Evolutionary conservation across 2,888 invertebrate genomes (phyloP).

Genomic region (Tipula lateralis): DNA sequence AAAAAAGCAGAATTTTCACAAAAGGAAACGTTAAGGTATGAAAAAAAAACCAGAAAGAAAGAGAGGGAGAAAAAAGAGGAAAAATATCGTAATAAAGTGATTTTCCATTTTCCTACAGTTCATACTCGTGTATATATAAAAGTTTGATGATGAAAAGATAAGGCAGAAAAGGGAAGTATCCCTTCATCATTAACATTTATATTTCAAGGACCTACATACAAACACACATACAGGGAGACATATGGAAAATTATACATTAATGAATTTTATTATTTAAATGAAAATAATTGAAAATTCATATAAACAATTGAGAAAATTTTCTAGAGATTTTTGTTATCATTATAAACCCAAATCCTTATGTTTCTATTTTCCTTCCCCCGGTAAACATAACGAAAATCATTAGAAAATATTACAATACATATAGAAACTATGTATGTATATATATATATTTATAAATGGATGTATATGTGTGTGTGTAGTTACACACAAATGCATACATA

Average conservation of each 20-base stretch:
- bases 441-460: too few relatives aligned
- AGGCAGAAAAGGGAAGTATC: background rate
- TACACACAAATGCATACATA: too few relatives aligned
- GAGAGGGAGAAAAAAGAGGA: background rate
- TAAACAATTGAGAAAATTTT: background rate
- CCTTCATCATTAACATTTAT: background rate
- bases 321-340: background rate
- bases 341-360: background rate
- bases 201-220: background rate
- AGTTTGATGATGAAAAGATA: background rate
- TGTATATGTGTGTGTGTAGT: background rate
- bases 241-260: background rate
- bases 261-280: background rate
- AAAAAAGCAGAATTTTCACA: background rate
- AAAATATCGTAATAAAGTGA: background rate
- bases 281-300: background rate
- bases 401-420: background rate
- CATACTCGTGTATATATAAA: background rate
- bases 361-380: background rate
- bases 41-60: background rate
- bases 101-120: background rate
- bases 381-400: background rate
- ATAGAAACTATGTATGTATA: background rate
- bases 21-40: background rate
- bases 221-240: background rate